Conservation (phyloP, 2,888 invertebrate genomes). For the Onchidella celtica region DNA sequence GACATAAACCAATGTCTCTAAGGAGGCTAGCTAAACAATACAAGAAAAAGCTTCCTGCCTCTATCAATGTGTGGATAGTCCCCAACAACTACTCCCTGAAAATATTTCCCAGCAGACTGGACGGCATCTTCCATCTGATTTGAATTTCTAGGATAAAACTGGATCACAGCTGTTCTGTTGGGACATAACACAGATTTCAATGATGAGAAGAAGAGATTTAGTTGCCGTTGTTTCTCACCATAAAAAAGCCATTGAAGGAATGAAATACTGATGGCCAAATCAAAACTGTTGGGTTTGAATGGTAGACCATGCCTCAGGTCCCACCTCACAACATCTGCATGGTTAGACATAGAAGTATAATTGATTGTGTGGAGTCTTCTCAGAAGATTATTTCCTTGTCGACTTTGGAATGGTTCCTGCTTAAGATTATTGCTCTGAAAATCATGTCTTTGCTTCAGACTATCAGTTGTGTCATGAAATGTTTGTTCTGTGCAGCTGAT, state of each 20-base stretch:
- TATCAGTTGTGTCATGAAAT: not conserved
- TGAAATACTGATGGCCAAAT: conserved; percentile 53
- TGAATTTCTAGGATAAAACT: conserved; percentile 55
- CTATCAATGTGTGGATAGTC: conserved; percentile 54
- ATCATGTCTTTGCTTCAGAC: not conserved
- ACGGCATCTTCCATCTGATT: conserved; percentile 48
- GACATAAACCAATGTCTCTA: too few relatives aligned
- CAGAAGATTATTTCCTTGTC: not conserved
- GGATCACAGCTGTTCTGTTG: conserved; percentile 51
- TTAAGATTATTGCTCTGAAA: not conserved
- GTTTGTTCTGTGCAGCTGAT: not conserved
- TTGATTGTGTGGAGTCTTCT: too few relatives aligned
- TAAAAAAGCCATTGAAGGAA: conserved; percentile 57
- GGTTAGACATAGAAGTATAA: not conserved
- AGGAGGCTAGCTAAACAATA: conserved; percentile 45
- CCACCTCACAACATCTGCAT: conserved; percentile 45
- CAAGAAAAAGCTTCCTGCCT: conserved; percentile 56
- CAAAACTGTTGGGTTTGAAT: conserved; percentile 51
- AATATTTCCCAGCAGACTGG: conserved; percentile 40
- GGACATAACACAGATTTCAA: conserved; percentile 47
- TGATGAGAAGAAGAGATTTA: conserved; percentile 51
- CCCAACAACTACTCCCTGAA: conserved; percentile 53
- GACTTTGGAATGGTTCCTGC: not conserved
- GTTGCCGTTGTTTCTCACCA: conserved; percentile 9
- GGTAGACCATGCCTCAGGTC: conserved; percentile 50